These are phyloP conservation scores for Tyrannus savana DNA, from an alignment of 2,113 vertebrate genomes.

Conservation along the genomic window DNA sequence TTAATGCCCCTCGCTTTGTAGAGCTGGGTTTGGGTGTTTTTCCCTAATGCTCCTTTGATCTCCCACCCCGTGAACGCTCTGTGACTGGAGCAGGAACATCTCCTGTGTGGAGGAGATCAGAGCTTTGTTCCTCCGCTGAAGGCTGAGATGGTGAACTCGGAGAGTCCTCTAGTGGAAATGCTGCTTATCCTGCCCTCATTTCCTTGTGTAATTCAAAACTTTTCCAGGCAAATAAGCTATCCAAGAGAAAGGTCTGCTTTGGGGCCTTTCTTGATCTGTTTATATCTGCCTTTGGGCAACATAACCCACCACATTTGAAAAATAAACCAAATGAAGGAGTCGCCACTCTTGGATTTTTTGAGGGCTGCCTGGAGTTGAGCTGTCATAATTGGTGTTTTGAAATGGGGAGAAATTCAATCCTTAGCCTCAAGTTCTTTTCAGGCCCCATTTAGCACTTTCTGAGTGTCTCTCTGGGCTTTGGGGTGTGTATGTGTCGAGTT, in stretches of 20 bases:
- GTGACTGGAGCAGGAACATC: not conserved
- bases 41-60: not conserved
- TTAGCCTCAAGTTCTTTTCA: not conserved
- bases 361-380: not conserved
- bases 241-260: not conserved
- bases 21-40: not conserved
- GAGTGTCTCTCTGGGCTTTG: not conserved
- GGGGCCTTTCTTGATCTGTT: not conserved
- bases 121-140: not conserved
- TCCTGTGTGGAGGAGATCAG: accelerated
- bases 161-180: not conserved
- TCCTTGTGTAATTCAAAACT: not conserved
- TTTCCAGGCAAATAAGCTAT: not conserved
- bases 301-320: not conserved
- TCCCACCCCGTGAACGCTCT: not conserved
- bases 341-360: not conserved
- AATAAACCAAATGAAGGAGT: not conserved
- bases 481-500: not conserved
- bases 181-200: not conserved
- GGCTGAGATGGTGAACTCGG: not conserved
- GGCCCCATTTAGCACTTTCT: not conserved
- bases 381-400: not conserved
- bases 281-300: accelerated
- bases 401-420: accelerated
- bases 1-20: not conserved